Conservation (phyloP, 1,140 invertebrate species). For the Drosophila pandora region DNA sequence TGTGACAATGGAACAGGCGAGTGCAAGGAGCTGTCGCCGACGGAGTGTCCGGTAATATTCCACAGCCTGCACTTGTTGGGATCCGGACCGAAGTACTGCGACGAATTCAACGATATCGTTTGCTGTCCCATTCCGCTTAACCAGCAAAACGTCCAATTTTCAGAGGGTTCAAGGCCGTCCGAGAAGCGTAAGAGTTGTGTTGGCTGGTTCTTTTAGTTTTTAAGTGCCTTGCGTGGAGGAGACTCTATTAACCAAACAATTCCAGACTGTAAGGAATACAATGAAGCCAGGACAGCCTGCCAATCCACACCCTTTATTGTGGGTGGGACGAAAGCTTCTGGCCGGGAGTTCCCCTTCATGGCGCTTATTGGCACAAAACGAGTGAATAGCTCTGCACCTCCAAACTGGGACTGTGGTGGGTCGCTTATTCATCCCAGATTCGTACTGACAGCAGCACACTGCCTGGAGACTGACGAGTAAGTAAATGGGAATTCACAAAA, state of each 20-base stretch:
- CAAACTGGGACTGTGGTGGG: conserved; percentile 80
- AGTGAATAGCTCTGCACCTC: conserved; percentile 1
- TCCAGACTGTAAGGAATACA: conserved; percentile 62
- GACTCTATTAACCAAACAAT: no score
- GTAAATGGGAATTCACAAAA: not conserved
- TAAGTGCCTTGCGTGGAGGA: not conserved
- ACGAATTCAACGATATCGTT: conserved; percentile 68
- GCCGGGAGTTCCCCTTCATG: conserved; percentile 83
- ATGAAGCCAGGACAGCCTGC: conserved; percentile 42
- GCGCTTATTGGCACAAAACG: conserved; percentile 66
- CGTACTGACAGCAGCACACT: conserved; percentile 83
- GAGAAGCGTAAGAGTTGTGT: conserved; percentile 44
- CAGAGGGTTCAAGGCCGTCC: conserved; percentile 25
- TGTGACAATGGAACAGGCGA: conserved; percentile 63
- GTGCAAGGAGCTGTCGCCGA: conserved; percentile 49
- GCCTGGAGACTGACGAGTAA: conserved; percentile 60
- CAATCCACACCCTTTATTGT: conserved; percentile 64
- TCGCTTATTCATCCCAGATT: conserved; percentile 82
- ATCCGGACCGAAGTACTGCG: conserved; percentile 53
- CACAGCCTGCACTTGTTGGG: conserved; percentile 58
- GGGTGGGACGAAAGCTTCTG: conserved; percentile 63
- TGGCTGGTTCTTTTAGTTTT: no score
- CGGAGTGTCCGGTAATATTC: conserved; percentile 62
- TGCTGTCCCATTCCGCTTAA: conserved; percentile 65
- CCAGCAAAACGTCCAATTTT: conserved; percentile 20